Base-by-base conservation (phyloP, 2,113 vertebrate species). In the Sclerurus mexicanus region DNA sequence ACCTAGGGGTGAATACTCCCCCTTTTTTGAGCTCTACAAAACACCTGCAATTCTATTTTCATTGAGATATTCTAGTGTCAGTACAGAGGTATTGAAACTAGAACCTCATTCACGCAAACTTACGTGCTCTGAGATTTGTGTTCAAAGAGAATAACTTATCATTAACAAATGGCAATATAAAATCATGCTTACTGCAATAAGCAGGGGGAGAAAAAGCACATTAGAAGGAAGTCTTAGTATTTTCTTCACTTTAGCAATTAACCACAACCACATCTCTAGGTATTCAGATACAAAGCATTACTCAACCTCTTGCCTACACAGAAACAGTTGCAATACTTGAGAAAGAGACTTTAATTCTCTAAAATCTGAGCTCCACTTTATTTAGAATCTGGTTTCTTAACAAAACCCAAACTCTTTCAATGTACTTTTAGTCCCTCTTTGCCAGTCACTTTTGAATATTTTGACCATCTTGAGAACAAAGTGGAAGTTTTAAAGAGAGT, bases 301-400 rank as follows among this genome's bases (percentile, higher is more conserved):
- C 52, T 74, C 33, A 72, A 8, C 9, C 24, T 90, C 39, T 78
- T 85, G 66, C 35, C 28, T 35, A 16, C 22, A 31, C 33, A 85
- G 52, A 68, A 87, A 47, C 10, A 59, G 24, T 47, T 88, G 39
- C 16, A 76, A 27, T 79, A 79, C 8, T 28, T 63, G 44, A 82
- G 23, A 87, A 90, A 69, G 8, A 71, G 59, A 30, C 13, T 31
- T 81, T 23, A 15, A 28, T 68, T 72, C 21, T 78, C 63, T 52
- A 69, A 53, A 69, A 44, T 78, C 52, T n/a, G 75, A 89, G 28
- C 11, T 55, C 17, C 12, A 24, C 4, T 81, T 81, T 85, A 59
- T 82, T 79, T 73, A 69, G n/a, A 73, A 56, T 75, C 20, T 60
- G 20, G 64, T 72, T 87, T 94, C 62, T 72, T 66, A 80, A 84